phyloP scores from a whole-genome alignment of 1,140 invertebrate species.

The Ceratoteleas bidentatus region DNA sequence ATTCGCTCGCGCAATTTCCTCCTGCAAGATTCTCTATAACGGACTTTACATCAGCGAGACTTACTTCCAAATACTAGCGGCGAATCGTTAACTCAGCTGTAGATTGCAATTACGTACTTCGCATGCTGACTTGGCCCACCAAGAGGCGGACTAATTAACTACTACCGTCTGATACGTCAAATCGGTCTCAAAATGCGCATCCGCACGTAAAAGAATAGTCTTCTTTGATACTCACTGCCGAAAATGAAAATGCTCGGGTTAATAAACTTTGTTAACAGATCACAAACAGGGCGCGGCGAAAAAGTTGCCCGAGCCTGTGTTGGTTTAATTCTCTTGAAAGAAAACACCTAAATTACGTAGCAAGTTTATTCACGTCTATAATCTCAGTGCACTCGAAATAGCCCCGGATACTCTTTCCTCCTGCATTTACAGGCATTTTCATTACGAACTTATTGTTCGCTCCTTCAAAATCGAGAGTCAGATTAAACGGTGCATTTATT shows the following conservation, averaged over 20 bases:
- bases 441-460: too few species aligned
- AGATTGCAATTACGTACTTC: constrained; percentile 61
- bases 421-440: too few species aligned
- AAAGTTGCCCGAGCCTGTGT: constrained; percentile 16
- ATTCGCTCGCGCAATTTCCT: constrained; percentile 64
- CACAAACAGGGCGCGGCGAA: constrained; percentile 14
- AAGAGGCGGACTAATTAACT: constrained; percentile 59
- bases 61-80: constrained; percentile 47
- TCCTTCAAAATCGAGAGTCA: too few species aligned
- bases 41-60: constrained; percentile 49
- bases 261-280: constrained; percentile 38
- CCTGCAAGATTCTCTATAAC: constrained; percentile 44
- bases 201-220: constrained; percentile 3
- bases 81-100: constrained; percentile 58
- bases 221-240: too few species aligned
- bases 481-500: too few species aligned
- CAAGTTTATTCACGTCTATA: too few species aligned
- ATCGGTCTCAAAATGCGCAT: constrained; percentile 44
- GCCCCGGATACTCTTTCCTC: too few species aligned
- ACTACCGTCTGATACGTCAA: constrained; percentile 57
- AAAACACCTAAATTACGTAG: too few species aligned
- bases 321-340: too few species aligned
- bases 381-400: too few species aligned
- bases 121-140: constrained; percentile 48
- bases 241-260: constrained; percentile 14